A percentile compares a stretch with the other conserved stretches of the same genome.
Conservation (phyloP, 1,140 invertebrate genomes). For the Ceratosolen solmsi region DNA sequence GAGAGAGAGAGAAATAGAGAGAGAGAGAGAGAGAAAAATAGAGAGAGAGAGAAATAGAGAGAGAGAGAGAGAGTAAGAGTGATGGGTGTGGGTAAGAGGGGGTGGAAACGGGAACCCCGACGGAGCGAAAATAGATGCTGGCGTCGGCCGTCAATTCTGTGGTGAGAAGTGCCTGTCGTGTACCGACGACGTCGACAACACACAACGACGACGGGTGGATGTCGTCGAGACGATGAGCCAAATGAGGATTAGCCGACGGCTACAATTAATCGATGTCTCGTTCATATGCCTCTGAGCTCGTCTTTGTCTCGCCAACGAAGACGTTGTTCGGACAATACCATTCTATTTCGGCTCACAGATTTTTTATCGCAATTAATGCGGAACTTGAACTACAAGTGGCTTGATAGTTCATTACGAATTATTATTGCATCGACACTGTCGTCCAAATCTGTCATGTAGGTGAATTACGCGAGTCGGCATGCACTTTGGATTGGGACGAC, state of each 20-base stretch:
- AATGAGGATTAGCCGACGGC: not conserved
- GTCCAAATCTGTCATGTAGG: not conserved
- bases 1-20: too few species aligned
- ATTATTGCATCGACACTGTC: not conserved
- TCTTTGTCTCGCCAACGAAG: slow-evolving; percentile 21
- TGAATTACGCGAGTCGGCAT: not conserved
- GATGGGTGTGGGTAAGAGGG: not conserved
- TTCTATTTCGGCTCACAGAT: not conserved
- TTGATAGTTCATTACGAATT: not conserved
- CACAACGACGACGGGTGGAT: slow-evolving; percentile 29
- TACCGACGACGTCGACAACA: not conserved
- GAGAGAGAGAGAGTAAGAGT: not conserved
- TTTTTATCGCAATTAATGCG: not conserved
- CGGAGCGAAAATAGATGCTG: slow-evolving; percentile 20
- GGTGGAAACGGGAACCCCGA: not conserved
- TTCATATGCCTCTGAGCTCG: not conserved
- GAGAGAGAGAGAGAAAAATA: not conserved
- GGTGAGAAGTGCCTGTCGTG: not conserved
- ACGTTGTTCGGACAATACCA: not conserved
- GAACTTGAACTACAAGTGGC: slow-evolving; percentile 9
- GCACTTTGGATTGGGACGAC: not conserved
- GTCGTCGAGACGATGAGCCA: slow-evolving; percentile 34
- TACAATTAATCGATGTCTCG: slow-evolving; percentile 47
- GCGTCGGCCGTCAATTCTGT: slow-evolving; percentile 2
- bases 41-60: not conserved